Evolutionary conservation across 2,888 invertebrate genomes (phyloP).

Genomic region (Lapara coniferarum): DNA sequence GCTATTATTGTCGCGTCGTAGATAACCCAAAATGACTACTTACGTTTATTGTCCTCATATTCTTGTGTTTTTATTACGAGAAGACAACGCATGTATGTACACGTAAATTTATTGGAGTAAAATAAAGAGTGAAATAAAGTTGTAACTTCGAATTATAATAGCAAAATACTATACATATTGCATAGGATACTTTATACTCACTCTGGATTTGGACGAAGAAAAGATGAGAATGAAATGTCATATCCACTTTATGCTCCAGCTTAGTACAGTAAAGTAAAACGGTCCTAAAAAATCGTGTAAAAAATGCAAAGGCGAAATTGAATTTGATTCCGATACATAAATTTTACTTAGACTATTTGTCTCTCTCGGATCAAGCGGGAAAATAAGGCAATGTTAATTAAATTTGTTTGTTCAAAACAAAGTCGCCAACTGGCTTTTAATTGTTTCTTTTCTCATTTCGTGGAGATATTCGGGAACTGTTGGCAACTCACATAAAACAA

Average conservation of each 20-base stretch:
- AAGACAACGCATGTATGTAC: neutral
- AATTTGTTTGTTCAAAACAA: conserved; percentile 74
- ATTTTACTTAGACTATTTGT: conserved; percentile 82
- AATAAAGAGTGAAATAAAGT: neutral
- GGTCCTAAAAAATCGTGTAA: conserved; percentile 76
- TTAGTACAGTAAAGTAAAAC: conserved; percentile 58
- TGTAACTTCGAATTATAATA: too few species aligned
- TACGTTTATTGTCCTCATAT: neutral
- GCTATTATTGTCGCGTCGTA: conserved; percentile 27
- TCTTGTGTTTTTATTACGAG: conserved; percentile 1
- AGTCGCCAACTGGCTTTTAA: conserved; percentile 70
- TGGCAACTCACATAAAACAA: conserved; percentile 3
- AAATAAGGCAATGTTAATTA: conserved; percentile 78
- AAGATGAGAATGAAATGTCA: conserved; percentile 31
- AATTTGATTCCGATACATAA: conserved; percentile 83
- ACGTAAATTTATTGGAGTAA: neutral
- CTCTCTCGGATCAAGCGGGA: conserved; percentile 76
- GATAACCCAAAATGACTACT: neutral
- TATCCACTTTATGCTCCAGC: conserved; percentile 58
- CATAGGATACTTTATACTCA: neutral
- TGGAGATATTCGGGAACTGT: conserved; percentile 30
- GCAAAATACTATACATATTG: neutral
- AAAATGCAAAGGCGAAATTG: conserved; percentile 82
- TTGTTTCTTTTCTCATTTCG: conserved; percentile 60
- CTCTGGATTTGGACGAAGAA: neutral